phyloP scores from a whole-genome alignment of 2,797 vertebrate genomes.

The Molossus molossus region DNA sequence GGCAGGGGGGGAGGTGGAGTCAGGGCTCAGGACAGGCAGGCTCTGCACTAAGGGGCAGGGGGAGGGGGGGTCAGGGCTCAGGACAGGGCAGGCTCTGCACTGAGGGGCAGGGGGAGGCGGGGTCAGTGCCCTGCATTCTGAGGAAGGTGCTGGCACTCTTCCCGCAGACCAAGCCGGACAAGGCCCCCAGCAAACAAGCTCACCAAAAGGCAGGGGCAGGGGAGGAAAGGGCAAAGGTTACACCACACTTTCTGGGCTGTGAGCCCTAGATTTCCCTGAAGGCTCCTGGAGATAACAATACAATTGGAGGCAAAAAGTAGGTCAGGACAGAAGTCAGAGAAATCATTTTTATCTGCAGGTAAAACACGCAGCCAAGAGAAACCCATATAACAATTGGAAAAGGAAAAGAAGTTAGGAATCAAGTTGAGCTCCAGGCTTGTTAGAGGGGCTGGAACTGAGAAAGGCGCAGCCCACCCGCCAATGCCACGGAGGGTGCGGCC shows the following conservation, averaged over 20 bases:
- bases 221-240: not conserved
- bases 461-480: not conserved
- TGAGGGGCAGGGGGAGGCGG: no score
- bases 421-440: not conserved
- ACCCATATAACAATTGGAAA: not conserved
- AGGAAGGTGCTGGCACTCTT: not conserved
- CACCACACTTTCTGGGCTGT: not conserved
- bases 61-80: no score
- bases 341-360: conserved; percentile 30
- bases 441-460: not conserved
- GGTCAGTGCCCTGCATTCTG: accelerated
- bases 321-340: conserved; percentile 55
- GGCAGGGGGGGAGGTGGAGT: no score
- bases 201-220: accelerated
- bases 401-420: not conserved
- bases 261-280: not conserved
- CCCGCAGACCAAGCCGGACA: not conserved
- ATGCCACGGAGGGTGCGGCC: accelerated
- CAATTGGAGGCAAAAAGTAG: not conserved
- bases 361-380: not conserved
- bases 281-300: not conserved
- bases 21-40: no score
- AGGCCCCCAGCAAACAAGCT: not conserved
- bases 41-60: no score
- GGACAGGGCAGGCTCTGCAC: not conserved